Evolutionary conservation across 2,113 vertebrate genomes (phyloP), one percentile per base, ranked within the genome.

Genomic region (Brachypodius melanocephalos): DNA sequence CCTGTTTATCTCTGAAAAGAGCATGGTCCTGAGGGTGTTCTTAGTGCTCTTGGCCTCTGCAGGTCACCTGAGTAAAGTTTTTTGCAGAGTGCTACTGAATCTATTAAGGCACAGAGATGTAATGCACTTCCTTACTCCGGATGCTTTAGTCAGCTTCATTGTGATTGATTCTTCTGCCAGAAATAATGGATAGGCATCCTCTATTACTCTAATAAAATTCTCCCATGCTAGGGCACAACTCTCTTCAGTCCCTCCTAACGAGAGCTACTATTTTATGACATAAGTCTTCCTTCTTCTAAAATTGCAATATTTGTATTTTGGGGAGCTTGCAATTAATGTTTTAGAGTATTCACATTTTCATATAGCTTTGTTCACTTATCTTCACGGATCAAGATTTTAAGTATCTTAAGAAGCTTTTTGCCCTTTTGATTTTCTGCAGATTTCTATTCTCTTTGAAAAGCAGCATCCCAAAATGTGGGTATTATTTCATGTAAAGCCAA

Each of bases 321-420:
- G 5, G 4, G 4, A 0, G 0, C 2, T 26, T 31, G 2, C 1
- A 43, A 62, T 26, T 49, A 51, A 38, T 58, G 54, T 88, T 80
- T 42, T 38, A 61, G 6, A 8, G 0, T 59, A 42, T 66, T 77
- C 42, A 42, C 15, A 54, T 32, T 77, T 15, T 69, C 5, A 59
- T 26, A 7, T 36, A 67, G 25, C 3, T 90, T 84, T 71, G 5
- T 31, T 79, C 29, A 49, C 12, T 61, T 68, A 46, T 38, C 4
- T 29, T 73, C 32, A 77, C 0, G 1, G 43, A 74, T 71, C 7
- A 74, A 24, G 16, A 45, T 88, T 91, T 79, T 63, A 59, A 65
- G 16, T 58, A 45, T 22, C 36, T 61, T 58, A 52, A 46, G 20
- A 85, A 85, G 12, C 4, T 59, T 85, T 26, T 31, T 82, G 10